Evolutionary conservation across 2,113 vertebrate species (phyloP), one percentile per base, ranked within the genome.

Genomic region (Eptesicus fuscus): DNA sequence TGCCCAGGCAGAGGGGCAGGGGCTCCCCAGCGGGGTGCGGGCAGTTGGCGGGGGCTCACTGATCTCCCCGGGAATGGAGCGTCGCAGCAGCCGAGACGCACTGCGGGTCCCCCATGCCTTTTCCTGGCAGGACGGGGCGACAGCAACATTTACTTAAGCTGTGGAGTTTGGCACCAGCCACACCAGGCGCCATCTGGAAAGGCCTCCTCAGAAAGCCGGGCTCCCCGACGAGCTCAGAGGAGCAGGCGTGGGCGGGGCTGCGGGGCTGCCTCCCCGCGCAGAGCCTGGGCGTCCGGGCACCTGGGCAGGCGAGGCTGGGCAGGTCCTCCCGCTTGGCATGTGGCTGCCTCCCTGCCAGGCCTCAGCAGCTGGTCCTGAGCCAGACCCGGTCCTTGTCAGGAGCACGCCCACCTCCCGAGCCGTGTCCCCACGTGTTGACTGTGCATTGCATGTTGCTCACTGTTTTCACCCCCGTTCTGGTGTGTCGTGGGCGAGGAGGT

Each of bases 111-210:
- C 94, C 83, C 94, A 91, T 49, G 96, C 91, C 96, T 96, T 83
- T 89, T 96, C 70, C 96, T 97, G 97, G 97, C 96, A 97, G 92
- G 96, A 97, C 17, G 5, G 92, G 95, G 85, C 2, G 51, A 84
- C 91, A 13, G 96, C 97, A 97, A 97, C 97, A 97, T 97, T 97
- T 97, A 97, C 97, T 97, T 97, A 97, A 96, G 97, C 97, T 97
- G 96, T 94, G 88, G 95, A 96, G 96, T 77, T 96, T 97, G 97
- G 97, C 97, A 94, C 63, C 12, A 65, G 73, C 17, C 17, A 70
- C 14, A 4, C 93, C 85, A 40, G 92, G 95, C 94, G 0, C 97
- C 97, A 97, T 97, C 97, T 97, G 97, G 96, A 97, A 95, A 78
- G 83, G 83, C 85, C 96, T 97, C 94, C 91, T 91, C 94, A 0